These are phyloP conservation scores for Oryzias woworae DNA, from an alignment of 2,113 vertebrate species.

Conservation along the genomic window DNA sequence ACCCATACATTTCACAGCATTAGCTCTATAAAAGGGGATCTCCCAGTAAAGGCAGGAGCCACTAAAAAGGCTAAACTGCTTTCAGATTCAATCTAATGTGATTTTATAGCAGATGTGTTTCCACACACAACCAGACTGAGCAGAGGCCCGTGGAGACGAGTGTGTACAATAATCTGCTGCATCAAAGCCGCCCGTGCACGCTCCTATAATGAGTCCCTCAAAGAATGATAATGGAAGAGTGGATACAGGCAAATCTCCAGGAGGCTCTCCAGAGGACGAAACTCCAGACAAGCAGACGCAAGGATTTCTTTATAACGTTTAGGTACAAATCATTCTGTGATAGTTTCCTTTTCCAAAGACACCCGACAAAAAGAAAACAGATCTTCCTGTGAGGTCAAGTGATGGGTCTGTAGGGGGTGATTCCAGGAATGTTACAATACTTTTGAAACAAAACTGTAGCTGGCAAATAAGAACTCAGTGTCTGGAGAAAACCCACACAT, in stretches of 20 bases:
- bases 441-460: no score
- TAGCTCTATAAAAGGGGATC: no score
- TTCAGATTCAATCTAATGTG: background rate
- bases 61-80: background rate
- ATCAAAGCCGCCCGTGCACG: background rate
- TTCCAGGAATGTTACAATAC: constrained; percentile 5
- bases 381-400: constrained; percentile 4
- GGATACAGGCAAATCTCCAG: background rate
- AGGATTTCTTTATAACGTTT: no score
- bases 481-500: no score
- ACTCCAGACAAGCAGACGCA: no score
- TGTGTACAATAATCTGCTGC: no score
- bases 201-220: background rate
- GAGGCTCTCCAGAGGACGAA: background rate
- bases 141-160: background rate
- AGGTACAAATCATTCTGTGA: no score
- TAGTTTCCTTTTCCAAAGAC: background rate
- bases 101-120: background rate
- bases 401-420: constrained; percentile 10
- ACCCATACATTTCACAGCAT: no score
- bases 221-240: background rate
- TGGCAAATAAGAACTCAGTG: no score
- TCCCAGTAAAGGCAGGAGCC: background rate
- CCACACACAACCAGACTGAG: background rate
- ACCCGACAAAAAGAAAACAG: background rate